A percentile compares a stretch with the other conserved stretches of the same genome.
These are phyloP conservation scores for Calameuta idolon DNA, from an alignment of 2,888 invertebrate species.

Conservation along the genomic window DNA sequence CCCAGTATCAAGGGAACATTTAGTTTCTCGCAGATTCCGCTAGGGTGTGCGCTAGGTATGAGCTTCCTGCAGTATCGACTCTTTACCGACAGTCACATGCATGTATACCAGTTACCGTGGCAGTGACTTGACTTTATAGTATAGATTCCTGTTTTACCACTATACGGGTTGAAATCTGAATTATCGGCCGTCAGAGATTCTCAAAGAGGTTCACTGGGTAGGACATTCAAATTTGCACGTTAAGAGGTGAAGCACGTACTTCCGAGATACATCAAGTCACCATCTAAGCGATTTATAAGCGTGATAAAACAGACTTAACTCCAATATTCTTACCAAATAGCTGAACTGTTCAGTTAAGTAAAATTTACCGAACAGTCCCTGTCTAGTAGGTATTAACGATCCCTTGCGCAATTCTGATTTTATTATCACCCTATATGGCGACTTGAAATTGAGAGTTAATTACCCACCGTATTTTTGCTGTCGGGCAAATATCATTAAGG, in stretches of 20 bases:
- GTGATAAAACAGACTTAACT: constrained; percentile 40
- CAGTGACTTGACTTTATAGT: too few species aligned
- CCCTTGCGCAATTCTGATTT: background rate
- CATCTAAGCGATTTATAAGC: constrained; percentile 53
- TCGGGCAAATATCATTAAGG: background rate
- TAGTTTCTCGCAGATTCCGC: background rate
- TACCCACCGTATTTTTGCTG: constrained; percentile 1
- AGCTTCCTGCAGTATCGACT: background rate
- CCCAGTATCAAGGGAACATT: background rate
- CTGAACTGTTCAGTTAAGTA: constrained; percentile 29
- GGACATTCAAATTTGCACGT: constrained; percentile 33
- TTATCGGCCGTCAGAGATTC: constrained; percentile 43
- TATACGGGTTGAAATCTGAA: too few species aligned
- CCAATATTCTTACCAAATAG: constrained; percentile 21
- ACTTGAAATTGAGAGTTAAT: background rate
- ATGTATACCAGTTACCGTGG: too few species aligned
- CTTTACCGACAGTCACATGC: too few species aligned
- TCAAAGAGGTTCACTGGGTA: constrained; percentile 30
- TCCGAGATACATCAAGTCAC: constrained; percentile 34
- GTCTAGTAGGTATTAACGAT: too few species aligned
- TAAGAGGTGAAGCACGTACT: constrained; percentile 52
- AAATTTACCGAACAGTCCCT: constrained; percentile 23
- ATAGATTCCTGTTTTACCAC: too few species aligned
- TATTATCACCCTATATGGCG: background rate
- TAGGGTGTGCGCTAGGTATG: background rate